Evolutionary conservation across 2,888 invertebrate genomes (phyloP).

Genomic region (Pristionchus maxplancki): DNA sequence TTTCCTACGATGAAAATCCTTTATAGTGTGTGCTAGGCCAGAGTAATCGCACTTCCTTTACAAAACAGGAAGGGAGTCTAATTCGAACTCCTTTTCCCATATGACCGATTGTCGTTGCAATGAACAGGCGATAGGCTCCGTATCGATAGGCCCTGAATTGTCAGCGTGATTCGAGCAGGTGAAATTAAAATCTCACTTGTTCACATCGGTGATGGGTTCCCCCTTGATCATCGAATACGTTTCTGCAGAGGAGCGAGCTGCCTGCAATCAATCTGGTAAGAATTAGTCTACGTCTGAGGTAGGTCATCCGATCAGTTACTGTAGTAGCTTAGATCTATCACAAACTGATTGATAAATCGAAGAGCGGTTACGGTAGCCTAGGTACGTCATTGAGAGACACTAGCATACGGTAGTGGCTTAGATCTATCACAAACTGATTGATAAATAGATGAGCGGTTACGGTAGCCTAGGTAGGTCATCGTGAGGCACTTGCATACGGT

Average conservation of each 20-base stretch:
- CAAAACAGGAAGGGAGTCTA: neutral
- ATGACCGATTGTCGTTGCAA: neutral
- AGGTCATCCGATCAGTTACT: no score
- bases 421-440: no score
- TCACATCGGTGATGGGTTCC: neutral
- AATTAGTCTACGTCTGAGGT: no score
- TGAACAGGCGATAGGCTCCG: neutral
- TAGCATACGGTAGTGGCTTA: no score
- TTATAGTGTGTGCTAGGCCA: neutral
- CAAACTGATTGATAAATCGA: no score
- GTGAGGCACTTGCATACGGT: no score
- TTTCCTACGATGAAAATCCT: neutral
- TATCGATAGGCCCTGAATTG: neutral
- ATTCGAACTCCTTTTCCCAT: neutral
- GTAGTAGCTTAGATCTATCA: no score
- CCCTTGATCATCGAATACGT: neutral
- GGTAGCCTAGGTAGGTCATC: neutral
- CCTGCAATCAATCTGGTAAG: neutral
- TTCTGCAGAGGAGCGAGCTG: neutral
- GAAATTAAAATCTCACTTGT: neutral
- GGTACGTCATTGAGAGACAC: no score
- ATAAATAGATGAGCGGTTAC: neutral
- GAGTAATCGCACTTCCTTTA: neutral
- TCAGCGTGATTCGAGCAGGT: neutral
- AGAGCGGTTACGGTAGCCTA: no score